Conservation (phyloP, 2,888 invertebrate species). For the Tachina fera region DNA sequence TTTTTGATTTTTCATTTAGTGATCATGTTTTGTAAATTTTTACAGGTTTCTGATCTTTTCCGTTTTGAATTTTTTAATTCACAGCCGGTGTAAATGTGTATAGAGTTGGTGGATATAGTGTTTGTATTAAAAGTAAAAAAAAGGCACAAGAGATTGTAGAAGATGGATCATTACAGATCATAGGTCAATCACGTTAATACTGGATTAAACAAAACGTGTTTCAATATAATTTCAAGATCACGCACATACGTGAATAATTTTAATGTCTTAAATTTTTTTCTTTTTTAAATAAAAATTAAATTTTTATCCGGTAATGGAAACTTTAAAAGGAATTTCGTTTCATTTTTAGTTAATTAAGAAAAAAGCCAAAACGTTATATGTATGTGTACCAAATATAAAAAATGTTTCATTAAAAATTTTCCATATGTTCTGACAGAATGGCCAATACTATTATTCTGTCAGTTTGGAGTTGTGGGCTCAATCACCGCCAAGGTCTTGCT, state of each 20-base stretch:
- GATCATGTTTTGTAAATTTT: slow-evolving; percentile 42
- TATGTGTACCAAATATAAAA: too few relatives aligned
- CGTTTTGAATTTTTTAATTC: slow-evolving; percentile 19
- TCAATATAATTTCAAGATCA: slow-evolving; percentile 66
- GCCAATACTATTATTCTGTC: too few relatives aligned
- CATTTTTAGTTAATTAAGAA: background rate
- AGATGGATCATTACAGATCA: slow-evolving; percentile 65
- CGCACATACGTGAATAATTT: slow-evolving; percentile 62
- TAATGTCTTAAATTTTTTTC: slow-evolving; percentile 17
- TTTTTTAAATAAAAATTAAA: slow-evolving; percentile 13
- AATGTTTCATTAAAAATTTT: background rate
- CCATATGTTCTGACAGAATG: background rate
- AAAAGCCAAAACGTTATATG: background rate
- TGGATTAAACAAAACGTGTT: slow-evolving; percentile 58
- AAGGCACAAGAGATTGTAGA: slow-evolving; percentile 37
- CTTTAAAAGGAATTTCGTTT: background rate
- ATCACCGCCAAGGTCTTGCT: too few relatives aligned
- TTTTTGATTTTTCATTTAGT: slow-evolving; percentile 47
- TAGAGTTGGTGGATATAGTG: slow-evolving; percentile 1
- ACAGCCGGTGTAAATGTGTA: slow-evolving; percentile 7
- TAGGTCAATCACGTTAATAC: slow-evolving; percentile 63
- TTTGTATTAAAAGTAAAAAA: slow-evolving; percentile 35
- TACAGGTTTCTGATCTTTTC: slow-evolving; percentile 39
- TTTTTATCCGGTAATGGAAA: background rate
- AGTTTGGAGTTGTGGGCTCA: too few relatives aligned